Evolutionary conservation across 37 sponge, comb jelly and placozoan species (phyloP), one percentile per base, ranked within the genome.

Genomic region (Oopsacas minuta): DNA sequence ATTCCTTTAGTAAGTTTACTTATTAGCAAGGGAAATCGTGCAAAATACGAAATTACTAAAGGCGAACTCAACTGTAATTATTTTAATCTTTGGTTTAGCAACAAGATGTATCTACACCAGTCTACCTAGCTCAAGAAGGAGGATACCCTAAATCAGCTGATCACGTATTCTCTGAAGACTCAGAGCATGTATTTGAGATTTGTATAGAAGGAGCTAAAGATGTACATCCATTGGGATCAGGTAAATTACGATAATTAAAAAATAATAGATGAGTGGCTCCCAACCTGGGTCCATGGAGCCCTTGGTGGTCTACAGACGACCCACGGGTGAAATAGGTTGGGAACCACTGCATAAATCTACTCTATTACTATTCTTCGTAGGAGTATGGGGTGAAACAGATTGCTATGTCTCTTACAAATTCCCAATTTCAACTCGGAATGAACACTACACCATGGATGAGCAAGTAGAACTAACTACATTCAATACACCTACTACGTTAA

Each of bases 331-430:
- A n/a, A n/a, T n/a, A n/a, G n/a, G n/a, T n/a, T n/a, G n/a, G n/a
- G n/a, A n/a, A n/a, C n/a, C n/a, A n/a, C n/a, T n/a, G n/a, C n/a
- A n/a, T n/a, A n/a, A n/a, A n/a, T n/a, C n/a, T n/a, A n/a, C 51
- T 46, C 30, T 10, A 61, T 61, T 7, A 61, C 28, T 61, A 10
- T 20, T 3, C 30, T 10, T 12, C 20, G 3, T 61, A 61, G 75
- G 75, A 32, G 75, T 61, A 61, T 61, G 75, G 75, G 75, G 75
- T 32, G 75, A 61, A n/a, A 61, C 75, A 61, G 75, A 61, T 34
- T 61, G 75, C 22, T 61, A 61, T 12, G 22, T 61, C 22, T 61
- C 75, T 34, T 61, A 61, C 75, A 61, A 61, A 61, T 61, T 61
- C 75, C 75, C 75, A 5, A n/a, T 61, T 7, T 61, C 75, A 12